Evolutionary conservation across 1,140 invertebrate genomes (phyloP), one percentile per base, ranked within the genome.

Genomic region (Papilio helenus): DNA sequence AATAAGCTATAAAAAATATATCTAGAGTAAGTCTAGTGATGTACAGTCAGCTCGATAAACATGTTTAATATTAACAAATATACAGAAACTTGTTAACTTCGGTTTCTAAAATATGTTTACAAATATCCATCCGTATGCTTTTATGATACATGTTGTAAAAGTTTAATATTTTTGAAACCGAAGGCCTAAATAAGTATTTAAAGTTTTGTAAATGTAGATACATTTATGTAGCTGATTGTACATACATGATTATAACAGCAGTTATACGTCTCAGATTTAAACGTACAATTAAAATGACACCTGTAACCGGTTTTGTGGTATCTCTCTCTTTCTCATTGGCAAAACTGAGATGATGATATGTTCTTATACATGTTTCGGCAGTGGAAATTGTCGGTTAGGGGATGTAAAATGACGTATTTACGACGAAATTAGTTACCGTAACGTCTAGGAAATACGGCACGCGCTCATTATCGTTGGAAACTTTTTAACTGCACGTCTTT

Each of bases 401-500:
- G 61, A 29, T 16, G 23, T 16, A 16, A 68, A 34, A 68, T 29
- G 61, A 68, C 61, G 61, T 68, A 68, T 68, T 68, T 68, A 68
- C 61, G 26, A 68, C 61, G 26, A 68, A 68, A 68, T 68, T 68
- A 68, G 61, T 68, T 68, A 68, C 61, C 61, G 61, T 68, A 68
- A 29, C 61, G 23, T 68, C 61, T 68, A 68, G 61, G 61, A 68
- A 68, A 68, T 68, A 29, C 61, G 26, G 23, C 26, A 65, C 58
- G 61, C 61, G 61, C 61, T n/a, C n/a, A 65, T 65, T 65, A 65
- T 65, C 61, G 61, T 26, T 65, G 61, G 12, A 65, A 65, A 65
- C 23, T 65, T 65, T 65, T 65, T 65, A 65, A 65, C 61, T 65
- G 61, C 61, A 5, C 61, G 61, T 65, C 61, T 26, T 65, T 34